Percentiles rank a stretch among this genome's conserved stretches.
Conservation (phyloP, 2,888 invertebrate genomes). For the Cheilosia impressa region DNA sequence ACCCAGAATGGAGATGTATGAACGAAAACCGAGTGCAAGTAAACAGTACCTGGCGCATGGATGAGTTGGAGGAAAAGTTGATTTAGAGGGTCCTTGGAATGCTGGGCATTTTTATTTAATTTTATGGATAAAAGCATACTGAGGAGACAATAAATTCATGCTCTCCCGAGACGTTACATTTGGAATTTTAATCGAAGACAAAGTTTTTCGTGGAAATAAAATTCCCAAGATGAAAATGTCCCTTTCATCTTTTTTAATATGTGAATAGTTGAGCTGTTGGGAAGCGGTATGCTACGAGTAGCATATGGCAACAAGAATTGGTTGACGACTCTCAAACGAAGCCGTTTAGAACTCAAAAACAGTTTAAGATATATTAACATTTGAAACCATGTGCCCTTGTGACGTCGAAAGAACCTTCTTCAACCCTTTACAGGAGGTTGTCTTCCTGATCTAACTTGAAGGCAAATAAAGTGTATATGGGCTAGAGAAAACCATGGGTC, state of each 20-base stretch:
- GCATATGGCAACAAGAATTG: no score
- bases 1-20: slow-evolving; percentile 31
- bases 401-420: no score
- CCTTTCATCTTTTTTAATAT: slow-evolving; percentile 24
- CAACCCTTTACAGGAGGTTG: no score
- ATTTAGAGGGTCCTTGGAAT: slow-evolving; percentile 51
- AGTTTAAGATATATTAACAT: no score
- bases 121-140: slow-evolving; percentile 52
- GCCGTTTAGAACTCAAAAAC: no score
- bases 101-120: slow-evolving; percentile 62
- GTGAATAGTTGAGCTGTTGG: slow-evolving; percentile 4
- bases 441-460: no score
- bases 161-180: slow-evolving; percentile 21
- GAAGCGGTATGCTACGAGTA: background rate
- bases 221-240: background rate
- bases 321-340: no score
- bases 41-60: slow-evolving; percentile 3
- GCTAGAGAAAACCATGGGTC: no score
- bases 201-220: slow-evolving; percentile 20
- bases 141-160: slow-evolving; percentile 59
- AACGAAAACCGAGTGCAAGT: slow-evolving; percentile 9
- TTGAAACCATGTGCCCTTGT: no score
- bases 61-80: slow-evolving; percentile 33
- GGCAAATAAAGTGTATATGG: no score
- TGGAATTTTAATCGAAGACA: slow-evolving; percentile 52